Percentiles rank a stretch among this genome's conserved stretches.
Evolutionary conservation across 2,888 invertebrate species (phyloP).

Genomic region (Thera britannica): DNA sequence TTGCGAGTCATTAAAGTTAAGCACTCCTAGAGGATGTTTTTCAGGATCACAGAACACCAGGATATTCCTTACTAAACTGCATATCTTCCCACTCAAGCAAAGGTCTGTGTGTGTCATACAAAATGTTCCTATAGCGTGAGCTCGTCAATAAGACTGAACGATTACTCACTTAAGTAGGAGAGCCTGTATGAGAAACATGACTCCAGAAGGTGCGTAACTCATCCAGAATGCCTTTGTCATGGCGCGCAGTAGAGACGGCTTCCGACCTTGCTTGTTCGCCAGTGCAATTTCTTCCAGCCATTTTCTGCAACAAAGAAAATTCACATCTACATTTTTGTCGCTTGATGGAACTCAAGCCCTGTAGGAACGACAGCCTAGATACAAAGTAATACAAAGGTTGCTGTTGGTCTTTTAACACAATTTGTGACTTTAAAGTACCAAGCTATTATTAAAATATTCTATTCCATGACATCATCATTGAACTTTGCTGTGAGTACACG

Average conservation of each 20-base stretch:
- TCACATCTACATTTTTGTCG: conserved; percentile 6
- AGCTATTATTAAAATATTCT: conserved; percentile 33
- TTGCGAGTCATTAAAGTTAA: background rate
- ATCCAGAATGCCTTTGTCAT: conserved; percentile 88
- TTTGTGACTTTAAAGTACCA: conserved; percentile 16
- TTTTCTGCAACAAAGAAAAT: conserved; percentile 80
- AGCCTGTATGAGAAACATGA: conserved; percentile 86
- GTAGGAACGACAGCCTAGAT: background rate
- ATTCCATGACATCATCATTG: conserved; percentile 53
- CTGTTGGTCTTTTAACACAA: conserved; percentile 36
- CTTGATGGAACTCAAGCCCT: conserved; percentile 5
- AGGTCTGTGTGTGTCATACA: conserved; percentile 6
- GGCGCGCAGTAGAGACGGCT: conserved; percentile 87
- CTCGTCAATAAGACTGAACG: conserved; percentile 38
- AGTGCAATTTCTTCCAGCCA: conserved; percentile 87
- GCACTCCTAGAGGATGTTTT: conserved; percentile 7
- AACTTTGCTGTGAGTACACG: conserved; percentile 48
- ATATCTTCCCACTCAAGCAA: background rate
- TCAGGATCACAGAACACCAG: conserved; percentile 10
- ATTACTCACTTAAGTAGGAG: conserved; percentile 78
- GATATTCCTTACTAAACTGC: conserved; percentile 4
- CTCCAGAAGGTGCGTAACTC: conserved; percentile 87
- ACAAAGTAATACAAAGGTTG: conserved; percentile 15
- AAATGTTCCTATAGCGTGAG: conserved; percentile 50
- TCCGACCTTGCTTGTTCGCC: conserved; percentile 81